Base-by-base conservation (phyloP, 2,888 invertebrate genomes). In the Cerastoderma edule region DNA sequence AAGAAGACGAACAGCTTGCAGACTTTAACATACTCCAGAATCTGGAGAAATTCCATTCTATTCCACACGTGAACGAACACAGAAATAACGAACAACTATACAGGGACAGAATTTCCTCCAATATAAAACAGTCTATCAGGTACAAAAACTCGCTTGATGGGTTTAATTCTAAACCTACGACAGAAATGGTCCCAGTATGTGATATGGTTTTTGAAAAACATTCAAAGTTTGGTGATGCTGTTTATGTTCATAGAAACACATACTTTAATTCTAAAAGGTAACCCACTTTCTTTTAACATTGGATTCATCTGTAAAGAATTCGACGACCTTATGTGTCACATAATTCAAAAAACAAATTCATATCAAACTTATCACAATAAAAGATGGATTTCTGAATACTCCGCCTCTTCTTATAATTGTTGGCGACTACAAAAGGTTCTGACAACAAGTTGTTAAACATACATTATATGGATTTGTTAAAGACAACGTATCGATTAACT, bases 51-150 rank as follows among this genome's bases (percentile, higher is more conserved):
- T 70, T 69, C 30, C 69, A 69, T 10, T 32, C 64, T 5, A 32
- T 39, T 4, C 35, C 66, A 13, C 28, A 66, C 27, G 16, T 16
- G 5, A 22, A 48, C 8, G 27, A 1, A 1, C 46, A 64, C 4
- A 50, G n/a, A 13, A 39, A 66, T 44, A 56, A 72, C 24, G 68
- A 68, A 50, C 64, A 72, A 28, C 24, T 32, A 22, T 65, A 72
- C 63, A 64, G 72, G 35, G 27, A 68, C n/a, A 57, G 56, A 19
- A 69, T 75, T 22, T 39, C 69, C 2, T 33, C 44, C n/a, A 56
- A 64, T 13, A 77, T 72, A 8, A 64, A 73, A 39, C 50, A 66
- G 24, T 72, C 72, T 5, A 53, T 77, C 16, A 30, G 60, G 28
- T 44, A 69, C 5, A 54, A 53, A 33, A 60, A 60, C 22, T 60